A percentile compares a stretch with the other conserved stretches of the same genome.
phyloP scores from a whole-genome alignment of 1,140 invertebrate species.

The Augochlora pura region DNA sequence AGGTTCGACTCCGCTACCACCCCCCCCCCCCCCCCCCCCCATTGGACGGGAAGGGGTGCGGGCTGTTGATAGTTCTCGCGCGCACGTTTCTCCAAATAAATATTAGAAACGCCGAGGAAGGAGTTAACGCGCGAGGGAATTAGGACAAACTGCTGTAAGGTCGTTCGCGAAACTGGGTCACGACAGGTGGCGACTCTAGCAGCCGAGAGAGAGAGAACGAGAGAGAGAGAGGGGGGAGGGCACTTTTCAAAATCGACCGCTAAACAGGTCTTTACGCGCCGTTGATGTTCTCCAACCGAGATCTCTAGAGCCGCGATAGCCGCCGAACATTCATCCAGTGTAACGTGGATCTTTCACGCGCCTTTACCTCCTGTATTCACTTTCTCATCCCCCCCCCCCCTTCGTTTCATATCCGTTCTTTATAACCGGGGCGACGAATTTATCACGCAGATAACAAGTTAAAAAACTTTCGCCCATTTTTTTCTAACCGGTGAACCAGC shows the following conservation, averaged over 20 bases:
- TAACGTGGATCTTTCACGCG: neutral
- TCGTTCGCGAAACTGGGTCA: constrained; percentile 37
- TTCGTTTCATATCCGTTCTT: no score
- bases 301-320: neutral
- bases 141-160: constrained; percentile 37
- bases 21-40: no score
- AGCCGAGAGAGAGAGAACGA: no score
- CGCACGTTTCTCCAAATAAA: neutral
- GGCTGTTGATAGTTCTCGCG: neutral
- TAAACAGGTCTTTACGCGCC: constrained; percentile 27
- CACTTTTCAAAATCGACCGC: constrained; percentile 48
- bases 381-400: no score
- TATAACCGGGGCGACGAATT: neutral
- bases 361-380: neutral
- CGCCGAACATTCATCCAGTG: neutral
- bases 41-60: no score
- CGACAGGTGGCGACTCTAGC: constrained; percentile 25
- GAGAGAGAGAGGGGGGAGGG: constrained; percentile 28
- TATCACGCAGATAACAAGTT: neutral
- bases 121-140: constrained; percentile 38
- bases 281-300: neutral
- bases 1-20: neutral
- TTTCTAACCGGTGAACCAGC: no score
- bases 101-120: neutral
- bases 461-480: neutral